Base-by-base conservation (phyloP, 2,113 vertebrate species). In the Morone chrysops region DNA sequence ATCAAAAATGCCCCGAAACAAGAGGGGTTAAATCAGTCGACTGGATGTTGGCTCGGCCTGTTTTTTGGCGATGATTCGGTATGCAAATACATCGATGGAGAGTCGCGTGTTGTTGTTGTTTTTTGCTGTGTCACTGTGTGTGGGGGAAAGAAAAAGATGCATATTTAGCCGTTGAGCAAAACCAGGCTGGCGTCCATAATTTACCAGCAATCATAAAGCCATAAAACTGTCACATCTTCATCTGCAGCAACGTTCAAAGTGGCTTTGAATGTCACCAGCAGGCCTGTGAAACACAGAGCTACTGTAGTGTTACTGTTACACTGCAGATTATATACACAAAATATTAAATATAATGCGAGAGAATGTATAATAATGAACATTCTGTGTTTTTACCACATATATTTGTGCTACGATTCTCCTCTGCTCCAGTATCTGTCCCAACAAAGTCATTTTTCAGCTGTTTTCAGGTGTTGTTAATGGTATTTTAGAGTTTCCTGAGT, bases 11-110 rank as follows among this genome's bases (percentile, higher is more conserved):
- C 56, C 70, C 86, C 3, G 20, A 85, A 80, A 89, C 84, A 84
- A 84, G 61, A 16, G 61, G 87, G 89, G 89, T 90, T 90, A 85
- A 92, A 85, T 69, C n/a, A 78, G 65, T 68, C 45, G 61, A 36
- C 82, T 81, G 82, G 73, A 83, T 82, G 40, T 81, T 90, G 90
- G 81, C 91, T 57, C 48, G 20, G 76, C 14, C 10, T 4, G 13
- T 7, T 45, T 67, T 70, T 59, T 83, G 83, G 80, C 75, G 8
- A 69, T 77, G 60, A 68, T 45, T 81, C 85, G 43, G 80, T 83
- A 89, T 89, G 83, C 76, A 85, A 91, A 89, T 84, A 53, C 65
- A 43, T 63, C 31, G 50, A 81, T 8, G 63, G 78, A 71, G 72
- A 57, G 22, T 17, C 12, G 63, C 61, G 31, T 31, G 31, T 31